A percentile compares a stretch with the other conserved stretches of the same genome.
phyloP scores from a whole-genome alignment of 2,113 vertebrate species.

The Benitochromis conjunctus region DNA sequence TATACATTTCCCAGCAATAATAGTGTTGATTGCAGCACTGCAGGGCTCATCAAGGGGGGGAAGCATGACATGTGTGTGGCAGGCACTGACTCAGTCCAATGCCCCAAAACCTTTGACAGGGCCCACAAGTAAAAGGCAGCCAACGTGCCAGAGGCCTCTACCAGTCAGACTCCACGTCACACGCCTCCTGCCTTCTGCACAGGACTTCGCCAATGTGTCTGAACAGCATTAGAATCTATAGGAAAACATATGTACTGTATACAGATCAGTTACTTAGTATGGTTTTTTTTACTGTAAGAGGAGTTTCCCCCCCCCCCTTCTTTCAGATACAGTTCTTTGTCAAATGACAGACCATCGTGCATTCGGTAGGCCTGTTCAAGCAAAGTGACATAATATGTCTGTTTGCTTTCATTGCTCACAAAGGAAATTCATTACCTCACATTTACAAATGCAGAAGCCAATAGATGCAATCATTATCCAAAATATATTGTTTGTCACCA shows the following conservation, averaged over 20 bases:
- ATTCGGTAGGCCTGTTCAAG: slow-evolving; percentile 31
- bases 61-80: slow-evolving; percentile 60
- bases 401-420: slow-evolving; percentile 55
- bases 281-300: neutral
- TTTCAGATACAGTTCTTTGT: slow-evolving; percentile 17
- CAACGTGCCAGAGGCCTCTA: slow-evolving; percentile 39
- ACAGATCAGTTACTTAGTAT: neutral
- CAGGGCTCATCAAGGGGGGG: slow-evolving; percentile 60
- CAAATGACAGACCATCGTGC: slow-evolving; percentile 19
- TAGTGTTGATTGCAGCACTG: slow-evolving; percentile 67
- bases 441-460: slow-evolving; percentile 62
- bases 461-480: slow-evolving; percentile 62
- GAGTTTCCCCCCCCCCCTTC: neutral
- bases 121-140: slow-evolving; percentile 36
- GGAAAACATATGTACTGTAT: neutral
- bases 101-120: slow-evolving; percentile 58
- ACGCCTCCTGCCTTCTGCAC: slow-evolving; percentile 18
- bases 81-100: slow-evolving; percentile 63
- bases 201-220: neutral
- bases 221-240: neutral
- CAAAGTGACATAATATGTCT: slow-evolving; percentile 55
- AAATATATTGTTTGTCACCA: slow-evolving; percentile 69
- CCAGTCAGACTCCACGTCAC: slow-evolving; percentile 36
- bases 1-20: slow-evolving; percentile 70
- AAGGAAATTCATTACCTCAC: slow-evolving; percentile 65